These are phyloP conservation scores for Orthonychiurus folsomi DNA, from an alignment of 2,888 invertebrate genomes.

Conservation along the genomic window DNA sequence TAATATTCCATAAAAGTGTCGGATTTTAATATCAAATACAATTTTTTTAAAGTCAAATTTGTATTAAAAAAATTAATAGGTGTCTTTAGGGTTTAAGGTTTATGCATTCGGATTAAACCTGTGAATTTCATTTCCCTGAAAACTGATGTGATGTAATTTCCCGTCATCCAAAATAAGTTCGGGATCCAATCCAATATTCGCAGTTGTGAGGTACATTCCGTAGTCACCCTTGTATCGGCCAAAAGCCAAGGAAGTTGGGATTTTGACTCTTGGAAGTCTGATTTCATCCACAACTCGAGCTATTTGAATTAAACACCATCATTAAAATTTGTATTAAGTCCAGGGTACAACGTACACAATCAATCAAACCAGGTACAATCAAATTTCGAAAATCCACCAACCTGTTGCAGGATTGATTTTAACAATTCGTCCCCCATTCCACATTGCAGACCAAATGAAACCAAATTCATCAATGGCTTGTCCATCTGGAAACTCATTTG, in stretches of 20 bases:
- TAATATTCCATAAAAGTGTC: too few species aligned
- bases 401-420: slow-evolving; percentile 20
- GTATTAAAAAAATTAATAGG: too few species aligned
- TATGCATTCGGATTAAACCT: background rate
- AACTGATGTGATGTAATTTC: slow-evolving; percentile 19
- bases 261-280: slow-evolving; percentile 10
- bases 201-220: slow-evolving; percentile 22
- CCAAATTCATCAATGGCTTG: slow-evolving; percentile 20
- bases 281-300: slow-evolving; percentile 21
- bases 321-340: background rate
- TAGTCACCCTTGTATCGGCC: slow-evolving; percentile 17
- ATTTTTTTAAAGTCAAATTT: too few species aligned
- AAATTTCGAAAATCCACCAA: background rate
- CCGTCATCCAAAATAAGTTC: slow-evolving; percentile 17
- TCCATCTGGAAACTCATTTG: slow-evolving; percentile 21
- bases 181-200: slow-evolving; percentile 13
- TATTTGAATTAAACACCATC: too few species aligned
- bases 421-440: slow-evolving; percentile 19
- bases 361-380: too few species aligned
- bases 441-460: slow-evolving; percentile 20
- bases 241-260: slow-evolving; percentile 20
- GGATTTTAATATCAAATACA: too few species aligned
- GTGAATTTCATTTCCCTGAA: slow-evolving; percentile 16
- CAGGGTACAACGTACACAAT: too few species aligned
- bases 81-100: too few species aligned